Evolutionary conservation across 1,140 invertebrate genomes (phyloP), one percentile per base, ranked within the genome.

Genomic region (Arctopsyche grandis): DNA sequence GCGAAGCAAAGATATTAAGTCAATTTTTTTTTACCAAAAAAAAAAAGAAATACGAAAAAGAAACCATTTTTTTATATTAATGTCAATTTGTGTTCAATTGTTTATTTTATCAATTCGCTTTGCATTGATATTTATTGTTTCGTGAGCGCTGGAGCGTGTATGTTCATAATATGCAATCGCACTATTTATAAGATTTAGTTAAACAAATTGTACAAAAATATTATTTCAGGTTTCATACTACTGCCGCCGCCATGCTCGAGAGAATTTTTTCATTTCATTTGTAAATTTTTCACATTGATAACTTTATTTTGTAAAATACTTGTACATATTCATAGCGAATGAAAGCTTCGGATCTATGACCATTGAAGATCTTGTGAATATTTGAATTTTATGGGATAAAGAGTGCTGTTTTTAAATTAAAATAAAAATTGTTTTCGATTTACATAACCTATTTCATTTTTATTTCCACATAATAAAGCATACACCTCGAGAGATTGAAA

Each of bases 241-340:
- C 21, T 26, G 26, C 14, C 14, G n/a, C 24, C 22, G 24, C 19
- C 22, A 22, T 66, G 14, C n/a, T 12, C n/a, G 24, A 66, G 7
- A 26, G 26, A 60, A 21, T 19, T 26, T 66, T 66, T 66, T 7
- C 21, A 22, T 66, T 66, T 29, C 22, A 66, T 66, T 22, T 66
- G 24, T 22, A 66, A 66, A 66, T 66, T 66, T 66, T 66, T 66
- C 63, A 66, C 63, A 66, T 66, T 66, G 63, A 66, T 26, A 66
- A 66, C 24, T 26, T 24, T 29, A 24, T 66, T 24, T 60, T 60
- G 58, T 60, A 60, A 60, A 60, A 60, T 21, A 21, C 21, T 60
- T 66, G 63, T 66, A 66, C 21, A 66, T 66, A 66, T 22, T 21
- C 56, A 60, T 19, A 60, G 29, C 29, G 29, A 38, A 38, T 38